phyloP scores from a whole-genome alignment of 1,140 invertebrate genomes.

The Druon quercuslanigerum region DNA sequence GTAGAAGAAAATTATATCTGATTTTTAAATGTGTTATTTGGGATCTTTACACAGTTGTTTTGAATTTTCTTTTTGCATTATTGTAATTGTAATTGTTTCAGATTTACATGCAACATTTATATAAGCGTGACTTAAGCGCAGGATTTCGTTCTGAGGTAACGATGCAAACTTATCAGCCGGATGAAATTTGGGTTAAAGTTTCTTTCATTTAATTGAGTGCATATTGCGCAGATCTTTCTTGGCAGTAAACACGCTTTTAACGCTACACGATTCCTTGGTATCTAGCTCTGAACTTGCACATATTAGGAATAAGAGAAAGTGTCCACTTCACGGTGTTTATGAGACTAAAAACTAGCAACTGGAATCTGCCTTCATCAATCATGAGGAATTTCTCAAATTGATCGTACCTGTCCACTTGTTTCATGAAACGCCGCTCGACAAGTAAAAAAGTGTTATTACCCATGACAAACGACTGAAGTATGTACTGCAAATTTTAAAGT shows the following conservation, averaged over 20 bases:
- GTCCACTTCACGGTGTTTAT: not conserved
- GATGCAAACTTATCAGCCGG: not conserved
- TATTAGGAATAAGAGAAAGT: slow-evolving; percentile 47
- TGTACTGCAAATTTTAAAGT: slow-evolving; percentile 4
- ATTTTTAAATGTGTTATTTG: too few relatives aligned
- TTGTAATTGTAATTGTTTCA: not conserved
- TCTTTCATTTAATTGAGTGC: slow-evolving; percentile 25
- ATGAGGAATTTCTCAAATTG: slow-evolving; percentile 25
- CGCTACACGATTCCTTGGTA: not conserved
- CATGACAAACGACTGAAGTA: slow-evolving; percentile 5
- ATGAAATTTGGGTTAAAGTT: slow-evolving; percentile 25
- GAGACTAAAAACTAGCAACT: not conserved
- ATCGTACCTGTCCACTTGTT: not conserved
- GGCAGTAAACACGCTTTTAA: not conserved
- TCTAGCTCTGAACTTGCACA: slow-evolving; percentile 16
- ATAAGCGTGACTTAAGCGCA: not conserved
- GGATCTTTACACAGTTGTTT: too few relatives aligned
- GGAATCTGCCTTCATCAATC: not conserved
- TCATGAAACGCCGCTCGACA: not conserved
- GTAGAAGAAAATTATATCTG: too few relatives aligned
- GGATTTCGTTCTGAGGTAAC: not conserved
- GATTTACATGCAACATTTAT: not conserved
- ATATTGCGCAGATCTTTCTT: not conserved
- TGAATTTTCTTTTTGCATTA: not conserved
- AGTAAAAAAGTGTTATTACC: slow-evolving; percentile 20